These are phyloP conservation scores for Lasius platythorax DNA, from an alignment of 2,888 invertebrate genomes.

Conservation along the genomic window DNA sequence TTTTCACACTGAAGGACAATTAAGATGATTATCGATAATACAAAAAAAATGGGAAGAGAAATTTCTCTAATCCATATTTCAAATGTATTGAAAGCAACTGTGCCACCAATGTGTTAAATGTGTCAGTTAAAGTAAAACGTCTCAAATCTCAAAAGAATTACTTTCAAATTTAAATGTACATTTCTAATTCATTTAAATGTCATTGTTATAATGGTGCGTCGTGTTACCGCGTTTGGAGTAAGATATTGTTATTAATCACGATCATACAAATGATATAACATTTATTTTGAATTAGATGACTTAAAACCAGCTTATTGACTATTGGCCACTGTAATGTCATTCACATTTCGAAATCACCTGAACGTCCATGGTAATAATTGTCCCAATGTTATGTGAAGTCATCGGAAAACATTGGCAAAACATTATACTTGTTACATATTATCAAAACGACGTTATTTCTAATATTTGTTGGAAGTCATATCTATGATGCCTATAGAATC, in stretches of 20 bases:
- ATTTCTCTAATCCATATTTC: not conserved
- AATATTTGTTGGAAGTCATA: constrained; percentile 4
- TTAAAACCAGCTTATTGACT: constrained; percentile 75
- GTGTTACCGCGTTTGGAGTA: constrained; percentile 63
- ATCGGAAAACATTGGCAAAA: not conserved
- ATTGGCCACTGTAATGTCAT: constrained; percentile 71
- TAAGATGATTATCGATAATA: constrained; percentile 21
- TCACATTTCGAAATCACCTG: constrained; percentile 67
- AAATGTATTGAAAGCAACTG: constrained; percentile 28
- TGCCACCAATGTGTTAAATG: not conserved
- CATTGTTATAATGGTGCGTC: constrained; percentile 55
- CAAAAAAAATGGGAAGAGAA: not conserved
- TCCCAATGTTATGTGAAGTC: constrained; percentile 46
- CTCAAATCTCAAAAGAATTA: constrained; percentile 12
- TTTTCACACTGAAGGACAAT: constrained; percentile 37
- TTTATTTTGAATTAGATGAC: constrained; percentile 69
- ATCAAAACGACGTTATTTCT: not conserved
- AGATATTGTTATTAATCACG: constrained; percentile 64
- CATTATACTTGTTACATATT: constrained; percentile 1
- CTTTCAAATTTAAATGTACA: constrained; percentile 35
- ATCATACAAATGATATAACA: constrained; percentile 73
- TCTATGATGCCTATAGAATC: constrained; percentile 72
- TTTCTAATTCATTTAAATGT: constrained; percentile 37
- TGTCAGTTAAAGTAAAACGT: constrained; percentile 42
- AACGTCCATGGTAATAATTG: constrained; percentile 63